These are phyloP conservation scores for Diacarnus erythraeanus DNA, from an alignment of 37 sponge, comb jelly and placozoan genomes.

Conservation along the genomic window DNA sequence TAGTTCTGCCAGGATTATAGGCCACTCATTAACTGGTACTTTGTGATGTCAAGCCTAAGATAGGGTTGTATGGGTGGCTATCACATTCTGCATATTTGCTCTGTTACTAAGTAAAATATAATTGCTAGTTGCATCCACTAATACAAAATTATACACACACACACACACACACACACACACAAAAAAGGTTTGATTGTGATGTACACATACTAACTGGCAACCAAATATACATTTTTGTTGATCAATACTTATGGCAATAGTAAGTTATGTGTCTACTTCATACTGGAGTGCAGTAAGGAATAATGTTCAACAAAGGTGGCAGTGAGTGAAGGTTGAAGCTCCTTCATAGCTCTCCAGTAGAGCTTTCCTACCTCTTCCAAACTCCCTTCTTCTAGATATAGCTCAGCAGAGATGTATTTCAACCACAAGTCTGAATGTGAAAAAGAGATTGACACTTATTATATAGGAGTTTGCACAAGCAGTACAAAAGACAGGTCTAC, in stretches of 20 bases:
- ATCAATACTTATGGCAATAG: neutral
- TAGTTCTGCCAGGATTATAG: too few species aligned
- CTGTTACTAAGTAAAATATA: too few species aligned
- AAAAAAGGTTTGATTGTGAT: too few species aligned
- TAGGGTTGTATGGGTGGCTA: too few species aligned
- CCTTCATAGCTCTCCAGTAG: conserved; percentile 73
- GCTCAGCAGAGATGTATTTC: conserved; percentile 58
- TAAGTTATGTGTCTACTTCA: neutral
- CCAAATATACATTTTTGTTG: too few species aligned
- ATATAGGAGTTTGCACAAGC: neutral
- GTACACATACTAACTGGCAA: too few species aligned
- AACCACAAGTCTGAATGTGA: conserved; percentile 57
- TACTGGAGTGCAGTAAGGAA: conserved; percentile 20
- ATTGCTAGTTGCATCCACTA: too few species aligned
- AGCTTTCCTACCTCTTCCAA: conserved; percentile 42
- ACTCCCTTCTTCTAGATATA: conserved; percentile 9
- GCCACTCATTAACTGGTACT: too few species aligned
- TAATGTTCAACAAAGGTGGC: conserved; percentile 46
- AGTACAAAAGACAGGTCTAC: neutral
- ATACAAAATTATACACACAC: too few species aligned
- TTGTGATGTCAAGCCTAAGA: too few species aligned
- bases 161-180: too few species aligned
- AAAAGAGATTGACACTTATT: neutral
- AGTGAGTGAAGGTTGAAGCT: conserved; percentile 30
- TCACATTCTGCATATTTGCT: too few species aligned